Base-by-base conservation (phyloP, 2,797 vertebrate genomes). In the Florisuga fusca region DNA sequence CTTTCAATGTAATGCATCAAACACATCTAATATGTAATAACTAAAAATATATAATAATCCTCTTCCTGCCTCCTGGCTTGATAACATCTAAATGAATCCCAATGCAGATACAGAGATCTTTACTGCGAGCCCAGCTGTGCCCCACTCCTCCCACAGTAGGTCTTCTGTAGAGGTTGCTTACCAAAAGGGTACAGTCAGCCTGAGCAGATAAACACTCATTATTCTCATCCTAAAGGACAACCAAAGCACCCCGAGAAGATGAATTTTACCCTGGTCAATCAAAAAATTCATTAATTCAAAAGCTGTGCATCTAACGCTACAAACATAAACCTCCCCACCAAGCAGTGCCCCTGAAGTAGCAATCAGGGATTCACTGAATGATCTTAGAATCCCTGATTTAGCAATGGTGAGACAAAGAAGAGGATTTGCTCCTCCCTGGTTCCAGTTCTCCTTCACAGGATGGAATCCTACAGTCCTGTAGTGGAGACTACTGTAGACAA, bases 111-210 rank as follows among this genome's bases (percentile, higher is more conserved):
- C 41, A 66, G 73, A 80, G 59, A 66, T 62, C 53, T 36, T 78
- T 62, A 43, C 50, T 61, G 57, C 50, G 41, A 51, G 53, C 46
- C 27, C 79, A 87, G 78, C 41, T 79, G 27, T 71, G 33, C 13
- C 46, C 50, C 57, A 36, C 34, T 3, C 2, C 46, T 82, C 53
- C 50, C 50, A 31, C 38, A 29, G 59, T 4, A 58, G 63, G 38
- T 77, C 54, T 68, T 0, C 46, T 3, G 0, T 53, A 26, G 41
- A 41, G 15, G 27, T 22, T 34, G 33, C 48, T 89, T 0, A 0
- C 41, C 20, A 38, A 57, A 53, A 69, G 18, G 2, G 19, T 46
- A 45, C 14, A 41, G 67, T 51, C 62, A 61, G 38, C 41, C 68
- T 64, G 20, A 45, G 45, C 1, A 57, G 72, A 55, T 62, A 87